phyloP scores from a whole-genome alignment of 2,888 invertebrate species.

The Agrotis segetum region DNA sequence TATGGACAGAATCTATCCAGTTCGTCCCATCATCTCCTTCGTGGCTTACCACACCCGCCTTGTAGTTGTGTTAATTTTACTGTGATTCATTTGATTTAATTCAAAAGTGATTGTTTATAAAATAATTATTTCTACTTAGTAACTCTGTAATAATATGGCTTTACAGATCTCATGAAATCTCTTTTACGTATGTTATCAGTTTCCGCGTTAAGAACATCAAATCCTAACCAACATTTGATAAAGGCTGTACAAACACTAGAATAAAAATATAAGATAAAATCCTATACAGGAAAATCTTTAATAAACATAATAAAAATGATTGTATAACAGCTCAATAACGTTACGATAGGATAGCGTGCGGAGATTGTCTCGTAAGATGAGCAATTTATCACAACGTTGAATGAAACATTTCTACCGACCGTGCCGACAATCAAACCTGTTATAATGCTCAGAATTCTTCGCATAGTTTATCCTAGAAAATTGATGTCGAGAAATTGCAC shows the following conservation, averaged over 20 bases:
- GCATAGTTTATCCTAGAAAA: slow-evolving; percentile 22
- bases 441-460: slow-evolving; percentile 38
- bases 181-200: slow-evolving; percentile 19
- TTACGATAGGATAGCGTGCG: slow-evolving; percentile 47
- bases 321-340: slow-evolving; percentile 51
- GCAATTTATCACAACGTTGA: slow-evolving; percentile 53
- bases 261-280: slow-evolving; percentile 53
- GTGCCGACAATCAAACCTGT: slow-evolving; percentile 22
- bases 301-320: slow-evolving; percentile 56
- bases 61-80: too few species aligned
- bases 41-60: too few species aligned
- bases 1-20: too few species aligned
- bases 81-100: too few species aligned
- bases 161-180: slow-evolving; percentile 19
- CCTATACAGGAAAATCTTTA: slow-evolving; percentile 43
- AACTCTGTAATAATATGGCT: background rate
- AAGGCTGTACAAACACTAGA: slow-evolving; percentile 51
- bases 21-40: too few species aligned
- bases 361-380: slow-evolving; percentile 37
- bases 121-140: too few species aligned
- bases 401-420: slow-evolving; percentile 43
- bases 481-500: slow-evolving; percentile 15
- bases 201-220: slow-evolving; percentile 34
- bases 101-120: too few species aligned
- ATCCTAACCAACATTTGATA: slow-evolving; percentile 45